Conservation (phyloP, 2,113 vertebrate genomes). For the Phasianus colchicus region DNA sequence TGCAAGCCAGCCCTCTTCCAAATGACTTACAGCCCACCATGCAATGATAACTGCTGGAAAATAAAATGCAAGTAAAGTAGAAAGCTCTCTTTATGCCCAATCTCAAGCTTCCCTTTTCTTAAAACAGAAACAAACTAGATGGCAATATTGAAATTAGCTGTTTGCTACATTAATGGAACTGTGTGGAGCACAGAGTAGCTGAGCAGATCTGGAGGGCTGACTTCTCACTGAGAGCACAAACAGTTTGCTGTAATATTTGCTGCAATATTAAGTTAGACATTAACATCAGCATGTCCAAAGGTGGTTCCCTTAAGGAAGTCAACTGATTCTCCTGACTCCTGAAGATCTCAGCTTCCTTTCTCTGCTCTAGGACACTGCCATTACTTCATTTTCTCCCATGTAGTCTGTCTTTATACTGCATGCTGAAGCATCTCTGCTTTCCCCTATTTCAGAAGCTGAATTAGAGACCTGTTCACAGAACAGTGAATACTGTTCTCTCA, state of each 20-base stretch:
- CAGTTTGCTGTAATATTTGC: not conserved
- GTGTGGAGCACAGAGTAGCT: not conserved
- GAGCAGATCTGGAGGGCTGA: not conserved
- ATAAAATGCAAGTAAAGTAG: not conserved
- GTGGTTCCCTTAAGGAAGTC: not conserved
- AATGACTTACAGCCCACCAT: not conserved
- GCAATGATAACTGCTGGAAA: not conserved
- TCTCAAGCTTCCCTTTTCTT: not conserved
- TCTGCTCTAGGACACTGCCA: not conserved
- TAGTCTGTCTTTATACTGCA: not conserved
- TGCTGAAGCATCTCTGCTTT: not conserved
- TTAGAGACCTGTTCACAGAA: not conserved
- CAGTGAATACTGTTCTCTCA: not conserved
- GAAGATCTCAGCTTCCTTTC: not conserved
- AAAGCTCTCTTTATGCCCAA: accelerated
- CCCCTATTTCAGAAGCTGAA: not conserved
- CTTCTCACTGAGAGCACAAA: not conserved
- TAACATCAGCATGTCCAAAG: not conserved
- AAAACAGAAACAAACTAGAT: not conserved
- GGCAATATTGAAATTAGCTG: not conserved
- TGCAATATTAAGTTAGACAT: not conserved
- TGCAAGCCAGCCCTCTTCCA: not conserved
- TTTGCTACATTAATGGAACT: not conserved
- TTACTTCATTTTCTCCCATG: not conserved
- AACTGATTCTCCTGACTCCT: not conserved